Percentiles rank a stretch among this genome's conserved stretches.
Evolutionary conservation across 2,113 vertebrate species (phyloP).

Genomic region (Agelaius phoeniceus): DNA sequence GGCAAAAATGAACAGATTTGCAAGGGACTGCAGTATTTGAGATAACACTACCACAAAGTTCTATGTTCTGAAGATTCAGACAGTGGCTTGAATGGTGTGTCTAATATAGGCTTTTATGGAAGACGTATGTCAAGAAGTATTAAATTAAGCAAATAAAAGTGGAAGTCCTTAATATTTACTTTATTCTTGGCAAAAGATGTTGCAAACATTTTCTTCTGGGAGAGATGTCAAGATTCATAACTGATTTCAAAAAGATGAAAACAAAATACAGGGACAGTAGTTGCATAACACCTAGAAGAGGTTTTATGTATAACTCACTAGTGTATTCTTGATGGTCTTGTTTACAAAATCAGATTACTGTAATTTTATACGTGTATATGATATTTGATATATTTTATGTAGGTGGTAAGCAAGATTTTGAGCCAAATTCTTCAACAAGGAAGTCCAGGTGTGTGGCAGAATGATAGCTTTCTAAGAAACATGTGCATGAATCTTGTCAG

Average conservation of each 20-base stretch:
- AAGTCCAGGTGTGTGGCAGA: background rate
- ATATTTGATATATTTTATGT: background rate
- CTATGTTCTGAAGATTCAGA: background rate
- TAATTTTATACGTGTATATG: background rate
- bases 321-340: background rate
- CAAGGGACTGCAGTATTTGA: background rate
- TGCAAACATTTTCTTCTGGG: background rate
- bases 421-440: background rate
- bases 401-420: background rate
- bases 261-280: background rate
- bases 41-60: background rate
- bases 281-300: background rate
- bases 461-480: background rate
- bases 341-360: background rate
- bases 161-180: background rate
- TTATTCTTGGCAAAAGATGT: background rate
- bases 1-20: background rate
- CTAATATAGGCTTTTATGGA: background rate
- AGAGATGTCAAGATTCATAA: background rate
- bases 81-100: background rate
- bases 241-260: background rate
- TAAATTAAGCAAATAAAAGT: constrained; percentile 4
- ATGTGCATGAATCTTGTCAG: background rate
- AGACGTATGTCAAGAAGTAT: background rate
- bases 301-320: background rate